phyloP scores from a whole-genome alignment of 1,140 invertebrate species.

The Ceratitis capitata region DNA sequence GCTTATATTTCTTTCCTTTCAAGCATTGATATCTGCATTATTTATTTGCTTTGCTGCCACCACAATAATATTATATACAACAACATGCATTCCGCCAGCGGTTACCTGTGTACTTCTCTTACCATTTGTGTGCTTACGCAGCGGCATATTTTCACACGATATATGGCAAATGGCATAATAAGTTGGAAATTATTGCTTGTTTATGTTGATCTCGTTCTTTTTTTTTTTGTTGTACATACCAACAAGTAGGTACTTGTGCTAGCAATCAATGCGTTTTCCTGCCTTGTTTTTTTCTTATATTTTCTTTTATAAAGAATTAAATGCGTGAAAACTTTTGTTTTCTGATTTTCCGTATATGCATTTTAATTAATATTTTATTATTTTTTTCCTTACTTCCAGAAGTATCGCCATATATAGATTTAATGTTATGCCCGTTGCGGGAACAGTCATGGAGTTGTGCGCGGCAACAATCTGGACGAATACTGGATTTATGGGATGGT shows the following conservation, averaged over 20 bases:
- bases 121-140: neutral
- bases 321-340: too few relatives aligned
- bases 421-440: conserved; percentile 58
- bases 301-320: neutral
- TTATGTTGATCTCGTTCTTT: too few relatives aligned
- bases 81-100: neutral
- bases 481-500: conserved; percentile 58
- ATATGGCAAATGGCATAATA: neutral
- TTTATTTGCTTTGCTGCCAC: neutral
- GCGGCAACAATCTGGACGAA: conserved; percentile 54
- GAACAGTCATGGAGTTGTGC: conserved; percentile 62
- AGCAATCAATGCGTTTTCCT: too few relatives aligned
- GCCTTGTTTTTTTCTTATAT: too few relatives aligned
- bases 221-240: too few relatives aligned
- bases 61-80: neutral
- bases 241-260: too few relatives aligned
- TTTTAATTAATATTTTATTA: neutral
- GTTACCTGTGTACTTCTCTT: neutral
- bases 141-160: neutral
- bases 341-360: too few relatives aligned
- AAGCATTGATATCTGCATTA: too few relatives aligned
- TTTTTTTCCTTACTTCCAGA: conserved; percentile 49
- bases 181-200: neutral
- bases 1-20: too few relatives aligned
- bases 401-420: conserved; percentile 60